These are phyloP conservation scores for Tylochromis polylepis DNA, from an alignment of 2,113 vertebrate genomes.

Conservation along the genomic window DNA sequence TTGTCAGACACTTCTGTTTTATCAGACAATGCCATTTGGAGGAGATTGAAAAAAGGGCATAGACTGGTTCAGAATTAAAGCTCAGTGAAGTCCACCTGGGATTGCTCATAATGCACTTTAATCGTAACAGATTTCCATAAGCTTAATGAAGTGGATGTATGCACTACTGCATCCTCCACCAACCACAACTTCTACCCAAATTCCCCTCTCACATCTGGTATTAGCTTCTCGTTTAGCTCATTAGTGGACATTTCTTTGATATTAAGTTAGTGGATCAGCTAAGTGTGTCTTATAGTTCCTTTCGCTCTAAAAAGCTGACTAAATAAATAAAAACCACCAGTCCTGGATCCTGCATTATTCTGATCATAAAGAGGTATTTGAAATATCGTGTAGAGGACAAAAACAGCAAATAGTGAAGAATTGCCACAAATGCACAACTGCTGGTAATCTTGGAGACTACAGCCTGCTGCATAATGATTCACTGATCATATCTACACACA, in stretches of 20 bases:
- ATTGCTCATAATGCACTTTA: not conserved
- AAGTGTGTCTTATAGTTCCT: not conserved
- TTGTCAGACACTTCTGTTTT: not conserved
- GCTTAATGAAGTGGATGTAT: conserved; percentile 12
- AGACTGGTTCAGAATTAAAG: not conserved
- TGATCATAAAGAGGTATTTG: conserved; percentile 18
- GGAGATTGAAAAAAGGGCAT: not conserved
- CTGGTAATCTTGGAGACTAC: not conserved
- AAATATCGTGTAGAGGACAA: conserved; percentile 1
- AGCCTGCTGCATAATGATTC: not conserved
- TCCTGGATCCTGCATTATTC: not conserved
- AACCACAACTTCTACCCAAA: not conserved
- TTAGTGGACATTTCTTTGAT: not conserved
- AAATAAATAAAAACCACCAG: not conserved
- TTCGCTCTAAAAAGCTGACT: not conserved
- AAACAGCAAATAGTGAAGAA: not conserved
- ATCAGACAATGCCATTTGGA: not conserved
- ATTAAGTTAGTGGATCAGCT: not conserved
- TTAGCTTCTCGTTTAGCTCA: not conserved
- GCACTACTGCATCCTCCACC: not conserved
- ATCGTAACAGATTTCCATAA: not conserved
- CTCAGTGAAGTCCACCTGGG: not conserved
- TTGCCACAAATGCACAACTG: not conserved
- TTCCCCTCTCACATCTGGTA: not conserved
- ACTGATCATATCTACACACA: not conserved